Percentiles rank a stretch among this genome's conserved stretches.
These are phyloP conservation scores for Cephus pygmeus DNA, from an alignment of 2,888 invertebrate genomes.

Conservation along the genomic window DNA sequence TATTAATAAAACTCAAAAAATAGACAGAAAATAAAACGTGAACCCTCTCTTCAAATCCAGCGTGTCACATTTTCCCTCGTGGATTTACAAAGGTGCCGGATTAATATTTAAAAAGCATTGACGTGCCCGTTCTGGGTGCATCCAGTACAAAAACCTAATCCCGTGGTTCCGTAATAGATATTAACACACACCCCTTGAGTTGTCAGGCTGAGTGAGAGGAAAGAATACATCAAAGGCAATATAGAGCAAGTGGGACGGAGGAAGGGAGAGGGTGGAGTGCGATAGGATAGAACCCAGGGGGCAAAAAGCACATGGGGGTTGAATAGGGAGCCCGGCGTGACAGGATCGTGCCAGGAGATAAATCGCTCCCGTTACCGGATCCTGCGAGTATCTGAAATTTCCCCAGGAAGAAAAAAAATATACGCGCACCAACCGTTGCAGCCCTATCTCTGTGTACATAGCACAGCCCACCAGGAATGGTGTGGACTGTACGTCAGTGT, in stretches of 20 bases:
- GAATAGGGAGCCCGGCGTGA: background rate
- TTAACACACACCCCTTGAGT: constrained; percentile 40
- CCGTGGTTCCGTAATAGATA: constrained; percentile 42
- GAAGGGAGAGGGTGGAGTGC: constrained; percentile 19
- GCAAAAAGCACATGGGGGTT: constrained; percentile 2
- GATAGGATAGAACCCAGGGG: constrained; percentile 6
- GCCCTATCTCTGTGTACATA: too few species aligned
- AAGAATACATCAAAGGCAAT: constrained; percentile 2
- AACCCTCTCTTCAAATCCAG: too few species aligned
- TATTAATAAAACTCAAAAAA: too few species aligned
- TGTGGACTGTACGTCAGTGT: too few species aligned
- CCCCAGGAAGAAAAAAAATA: too few species aligned
- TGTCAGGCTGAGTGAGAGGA: constrained; percentile 11
- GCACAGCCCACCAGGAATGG: too few species aligned
- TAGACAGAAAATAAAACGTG: too few species aligned
- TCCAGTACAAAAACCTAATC: constrained; percentile 33
- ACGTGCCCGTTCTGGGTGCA: background rate
- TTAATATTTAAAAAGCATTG: background rate
- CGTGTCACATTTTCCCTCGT: too few species aligned
- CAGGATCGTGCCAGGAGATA: constrained; percentile 28
- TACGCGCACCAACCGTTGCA: too few species aligned
- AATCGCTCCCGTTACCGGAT: constrained; percentile 42
- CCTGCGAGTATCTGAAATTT: too few species aligned
- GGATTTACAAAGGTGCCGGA: background rate
- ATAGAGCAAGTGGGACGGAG: constrained; percentile 28